These are phyloP conservation scores for Cryptoleucopteryx plumbea DNA, from an alignment of 2,113 vertebrate genomes.

Conservation along the genomic window DNA sequence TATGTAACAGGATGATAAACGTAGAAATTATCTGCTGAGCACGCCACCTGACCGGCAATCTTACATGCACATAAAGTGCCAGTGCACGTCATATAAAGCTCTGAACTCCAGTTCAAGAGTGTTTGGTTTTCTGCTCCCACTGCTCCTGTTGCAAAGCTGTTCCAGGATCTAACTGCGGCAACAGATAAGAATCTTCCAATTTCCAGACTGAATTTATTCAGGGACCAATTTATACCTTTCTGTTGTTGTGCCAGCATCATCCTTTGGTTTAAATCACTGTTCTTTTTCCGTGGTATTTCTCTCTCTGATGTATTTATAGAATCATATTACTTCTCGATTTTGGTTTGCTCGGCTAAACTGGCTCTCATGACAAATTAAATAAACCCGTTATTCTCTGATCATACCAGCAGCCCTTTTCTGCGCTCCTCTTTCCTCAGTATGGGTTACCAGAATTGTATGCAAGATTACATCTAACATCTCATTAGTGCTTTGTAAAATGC, in stretches of 20 bases:
- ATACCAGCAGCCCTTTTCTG: not conserved
- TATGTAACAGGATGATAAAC: not conserved
- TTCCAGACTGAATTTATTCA: slow-evolving; percentile 34
- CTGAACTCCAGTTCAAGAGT: not conserved
- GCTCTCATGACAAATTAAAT: not conserved
- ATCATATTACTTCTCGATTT: not conserved
- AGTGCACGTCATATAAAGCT: not conserved
- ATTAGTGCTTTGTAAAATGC: not conserved
- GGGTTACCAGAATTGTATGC: not conserved
- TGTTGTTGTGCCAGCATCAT: slow-evolving; percentile 19
- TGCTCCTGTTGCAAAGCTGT: not conserved
- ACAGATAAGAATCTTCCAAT: slow-evolving; percentile 2
- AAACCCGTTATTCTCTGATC: not conserved
- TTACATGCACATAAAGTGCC: not conserved
- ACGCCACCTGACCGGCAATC: not conserved
- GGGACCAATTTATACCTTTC: slow-evolving; percentile 19
- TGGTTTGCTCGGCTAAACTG: not conserved
- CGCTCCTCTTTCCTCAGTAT: not conserved
- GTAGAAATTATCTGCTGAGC: not conserved
- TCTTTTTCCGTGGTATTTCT: not conserved
- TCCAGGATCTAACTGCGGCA: not conserved
- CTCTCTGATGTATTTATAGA: slow-evolving; percentile 36
- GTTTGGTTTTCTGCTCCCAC: not conserved
- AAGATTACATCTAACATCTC: not conserved
- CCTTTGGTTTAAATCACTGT: not conserved